Percentiles rank a stretch among this genome's conserved stretches.
Conservation (phyloP, 2,113 vertebrate genomes). For the Mormoops blainvillei region DNA sequence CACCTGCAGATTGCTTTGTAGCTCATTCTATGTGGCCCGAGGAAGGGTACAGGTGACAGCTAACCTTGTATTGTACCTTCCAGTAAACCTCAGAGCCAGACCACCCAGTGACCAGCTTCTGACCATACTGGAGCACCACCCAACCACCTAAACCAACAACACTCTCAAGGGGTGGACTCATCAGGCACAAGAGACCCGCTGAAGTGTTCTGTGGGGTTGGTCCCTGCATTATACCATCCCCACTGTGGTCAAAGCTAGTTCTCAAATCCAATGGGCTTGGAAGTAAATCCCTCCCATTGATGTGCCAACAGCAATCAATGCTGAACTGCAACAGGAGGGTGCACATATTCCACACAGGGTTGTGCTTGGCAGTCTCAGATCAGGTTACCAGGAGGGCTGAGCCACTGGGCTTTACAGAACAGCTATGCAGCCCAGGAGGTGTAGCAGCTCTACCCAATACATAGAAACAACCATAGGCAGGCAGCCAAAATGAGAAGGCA, state of each 20-base stretch:
- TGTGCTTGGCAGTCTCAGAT: neutral
- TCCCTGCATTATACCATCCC: neutral
- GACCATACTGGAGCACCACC: too few relatives aligned
- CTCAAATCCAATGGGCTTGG: neutral
- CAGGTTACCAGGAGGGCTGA: neutral
- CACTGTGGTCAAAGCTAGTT: neutral
- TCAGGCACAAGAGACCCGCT: too few relatives aligned
- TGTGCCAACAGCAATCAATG: neutral
- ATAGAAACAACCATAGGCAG: neutral
- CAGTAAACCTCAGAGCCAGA: too few relatives aligned
- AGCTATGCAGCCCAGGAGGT: neutral
- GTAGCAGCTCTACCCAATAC: neutral
- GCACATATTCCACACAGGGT: neutral
- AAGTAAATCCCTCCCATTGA: neutral
- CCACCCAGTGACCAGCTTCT: too few relatives aligned
- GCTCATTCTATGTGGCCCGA: too few relatives aligned
- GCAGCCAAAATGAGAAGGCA: neutral
- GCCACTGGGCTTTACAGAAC: neutral
- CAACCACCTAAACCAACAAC: too few relatives aligned
- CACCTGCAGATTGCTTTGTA: too few relatives aligned
- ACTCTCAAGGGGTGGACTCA: too few relatives aligned
- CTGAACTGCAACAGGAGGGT: neutral
- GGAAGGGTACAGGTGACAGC: too few relatives aligned
- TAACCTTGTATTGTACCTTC: too few relatives aligned
- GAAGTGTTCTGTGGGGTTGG: neutral